Evolutionary conservation across 2,888 invertebrate species (phyloP).

Genomic region (Listrodromus nycthemerus): DNA sequence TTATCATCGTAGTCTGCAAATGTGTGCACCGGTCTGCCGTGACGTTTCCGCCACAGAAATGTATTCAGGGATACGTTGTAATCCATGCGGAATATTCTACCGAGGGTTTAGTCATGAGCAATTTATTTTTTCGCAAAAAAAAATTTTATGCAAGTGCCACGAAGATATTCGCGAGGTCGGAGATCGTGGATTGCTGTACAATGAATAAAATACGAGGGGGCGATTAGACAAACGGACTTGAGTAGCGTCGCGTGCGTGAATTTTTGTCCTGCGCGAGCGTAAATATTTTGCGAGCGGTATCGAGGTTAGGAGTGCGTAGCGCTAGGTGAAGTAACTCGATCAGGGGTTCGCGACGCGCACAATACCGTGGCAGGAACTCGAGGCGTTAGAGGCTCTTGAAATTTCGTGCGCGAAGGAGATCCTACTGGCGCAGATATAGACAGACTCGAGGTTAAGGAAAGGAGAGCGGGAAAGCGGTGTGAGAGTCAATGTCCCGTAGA

Average conservation of each 20-base stretch:
- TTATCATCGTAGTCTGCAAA: background rate
- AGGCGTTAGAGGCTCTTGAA: slow-evolving; percentile 42
- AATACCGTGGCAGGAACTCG: slow-evolving; percentile 39
- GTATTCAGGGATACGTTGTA: background rate
- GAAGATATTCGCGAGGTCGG: background rate
- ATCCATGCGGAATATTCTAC: slow-evolving; percentile 1
- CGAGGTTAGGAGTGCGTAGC: slow-evolving; percentile 60
- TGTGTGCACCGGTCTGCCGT: background rate
- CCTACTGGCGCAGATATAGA: slow-evolving; percentile 26
- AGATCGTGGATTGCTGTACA: background rate
- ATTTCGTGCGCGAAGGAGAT: slow-evolving; percentile 24
- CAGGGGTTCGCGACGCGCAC: slow-evolving; percentile 32
- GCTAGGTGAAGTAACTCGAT: slow-evolving; percentile 44
- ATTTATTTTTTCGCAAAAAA: background rate
- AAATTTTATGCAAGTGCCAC: background rate
- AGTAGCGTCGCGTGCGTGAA: background rate
- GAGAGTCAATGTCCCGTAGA: slow-evolving; percentile 76
- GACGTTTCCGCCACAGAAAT: background rate
- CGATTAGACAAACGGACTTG: background rate
- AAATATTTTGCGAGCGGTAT: slow-evolving; percentile 41
- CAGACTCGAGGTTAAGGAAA: background rate
- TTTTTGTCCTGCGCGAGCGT: background rate
- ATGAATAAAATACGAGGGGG: background rate
- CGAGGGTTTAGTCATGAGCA: background rate
- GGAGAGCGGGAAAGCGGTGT: slow-evolving; percentile 68